Conservation (phyloP, 2,113 vertebrate genomes). For the Oncorhynchus masou region DNA sequence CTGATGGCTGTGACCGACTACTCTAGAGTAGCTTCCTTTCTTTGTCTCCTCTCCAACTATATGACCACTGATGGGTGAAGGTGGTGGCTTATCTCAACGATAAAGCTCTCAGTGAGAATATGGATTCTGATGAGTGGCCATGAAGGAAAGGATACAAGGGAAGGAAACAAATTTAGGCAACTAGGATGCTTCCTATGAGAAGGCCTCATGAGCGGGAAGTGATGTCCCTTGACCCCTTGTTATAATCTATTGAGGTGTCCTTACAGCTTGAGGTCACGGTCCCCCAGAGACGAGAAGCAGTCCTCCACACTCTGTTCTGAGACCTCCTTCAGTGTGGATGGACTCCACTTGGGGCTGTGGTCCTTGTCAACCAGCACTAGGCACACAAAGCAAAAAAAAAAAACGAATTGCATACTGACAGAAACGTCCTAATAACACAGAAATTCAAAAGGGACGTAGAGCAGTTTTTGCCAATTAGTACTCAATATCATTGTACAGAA, state of each 20-base stretch:
- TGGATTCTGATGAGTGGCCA: background rate
- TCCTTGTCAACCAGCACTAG: constrained; percentile 92
- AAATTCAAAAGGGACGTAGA: background rate
- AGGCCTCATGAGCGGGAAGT: background rate
- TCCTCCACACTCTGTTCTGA: constrained; percentile 77
- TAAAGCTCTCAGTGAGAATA: background rate
- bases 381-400: background rate
- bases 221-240: background rate
- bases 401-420: background rate
- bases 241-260: constrained; percentile 1
- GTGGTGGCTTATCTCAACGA: background rate
- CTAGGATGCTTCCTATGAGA: background rate
- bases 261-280: constrained; percentile 80
- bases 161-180: constrained; percentile 13
- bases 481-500: background rate
- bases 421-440: background rate
- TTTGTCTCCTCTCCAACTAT: background rate
- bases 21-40: background rate
- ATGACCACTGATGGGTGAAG: background rate
- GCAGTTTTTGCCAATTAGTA: background rate
- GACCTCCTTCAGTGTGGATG: constrained; percentile 80
- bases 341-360: constrained; percentile 87
- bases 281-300: constrained; percentile 84
- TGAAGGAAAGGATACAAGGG: background rate
- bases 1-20: background rate